A percentile compares a stretch with the other conserved stretches of the same genome.
Evolutionary conservation across 2,797 vertebrate genomes (phyloP).

Genomic region (Helicolenus hilgendorfi): DNA sequence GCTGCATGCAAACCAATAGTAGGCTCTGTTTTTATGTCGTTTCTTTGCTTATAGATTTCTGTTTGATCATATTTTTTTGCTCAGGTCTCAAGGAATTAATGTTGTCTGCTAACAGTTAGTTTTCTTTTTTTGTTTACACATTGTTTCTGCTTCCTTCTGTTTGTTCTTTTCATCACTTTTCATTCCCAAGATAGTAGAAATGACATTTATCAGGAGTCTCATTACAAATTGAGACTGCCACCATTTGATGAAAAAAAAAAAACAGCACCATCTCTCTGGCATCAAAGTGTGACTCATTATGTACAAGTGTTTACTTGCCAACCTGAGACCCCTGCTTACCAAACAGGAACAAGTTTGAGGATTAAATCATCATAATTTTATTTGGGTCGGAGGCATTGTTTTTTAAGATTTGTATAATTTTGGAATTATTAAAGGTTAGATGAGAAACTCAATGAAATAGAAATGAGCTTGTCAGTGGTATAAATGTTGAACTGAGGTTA

Average conservation of each 20-base stretch:
- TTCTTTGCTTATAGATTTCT: background rate
- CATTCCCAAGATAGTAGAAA: constrained; percentile 20
- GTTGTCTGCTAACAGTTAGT: background rate
- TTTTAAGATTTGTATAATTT: background rate
- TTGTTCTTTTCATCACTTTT: constrained; percentile 30
- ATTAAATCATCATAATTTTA: constrained; percentile 19
- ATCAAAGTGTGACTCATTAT: constrained; percentile 73
- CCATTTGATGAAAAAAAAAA: constrained; percentile 25
- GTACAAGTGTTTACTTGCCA: constrained; percentile 62
- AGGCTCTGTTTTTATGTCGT: background rate
- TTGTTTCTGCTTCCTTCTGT: background rate
- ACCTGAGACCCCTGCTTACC: constrained; percentile 56
- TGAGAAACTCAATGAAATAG: background rate
- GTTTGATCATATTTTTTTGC: background rate
- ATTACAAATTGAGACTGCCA: constrained; percentile 51
- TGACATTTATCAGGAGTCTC: constrained; percentile 53
- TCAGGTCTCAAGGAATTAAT: background rate
- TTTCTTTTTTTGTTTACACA: background rate
- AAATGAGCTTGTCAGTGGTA: background rate
- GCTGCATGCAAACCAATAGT: constrained; percentile 10
- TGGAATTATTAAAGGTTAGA: background rate
- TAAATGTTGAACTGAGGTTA: background rate
- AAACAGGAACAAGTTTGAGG: constrained; percentile 31
- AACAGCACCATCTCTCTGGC: constrained; percentile 19
- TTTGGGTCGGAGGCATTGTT: background rate